phyloP scores from a whole-genome alignment of 2,888 invertebrate genomes.

The Eugnorisma glareosa region DNA sequence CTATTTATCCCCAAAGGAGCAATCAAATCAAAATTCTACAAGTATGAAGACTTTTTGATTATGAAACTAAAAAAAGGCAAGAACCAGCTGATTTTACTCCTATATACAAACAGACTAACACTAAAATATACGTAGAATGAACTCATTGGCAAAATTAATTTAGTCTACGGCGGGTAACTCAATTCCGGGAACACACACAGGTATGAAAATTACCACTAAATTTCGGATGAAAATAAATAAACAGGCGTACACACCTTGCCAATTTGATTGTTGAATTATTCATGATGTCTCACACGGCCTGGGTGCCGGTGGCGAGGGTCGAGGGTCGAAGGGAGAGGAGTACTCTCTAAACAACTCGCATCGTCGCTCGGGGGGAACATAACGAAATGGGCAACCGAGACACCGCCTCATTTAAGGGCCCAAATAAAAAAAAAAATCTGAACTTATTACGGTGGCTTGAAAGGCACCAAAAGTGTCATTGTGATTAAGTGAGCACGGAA shows the following conservation, averaged over 20 bases:
- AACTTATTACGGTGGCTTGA: conserved; percentile 75
- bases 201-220: conserved; percentile 83
- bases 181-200: conserved; percentile 69
- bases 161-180: conserved; percentile 62
- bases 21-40: not conserved
- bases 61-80: not conserved
- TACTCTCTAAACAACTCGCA: conserved; percentile 80
- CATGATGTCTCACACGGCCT: conserved; percentile 85
- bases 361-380: conserved; percentile 77
- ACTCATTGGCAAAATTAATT: conserved; percentile 65
- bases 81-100: not conserved
- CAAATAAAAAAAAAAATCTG: conserved; percentile 78
- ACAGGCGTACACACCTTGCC: conserved; percentile 86
- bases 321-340: conserved; percentile 71
- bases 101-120: not conserved
- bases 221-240: conserved; percentile 87
- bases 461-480: conserved; percentile 72
- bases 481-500: conserved; percentile 71
- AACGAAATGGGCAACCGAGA: conserved; percentile 85
- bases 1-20: not conserved
- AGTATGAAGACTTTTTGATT: not conserved
- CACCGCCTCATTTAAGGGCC: conserved; percentile 78
- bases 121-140: conserved; percentile 24
- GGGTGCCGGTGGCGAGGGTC: conserved; percentile 66
- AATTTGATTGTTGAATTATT: conserved; percentile 90